phyloP scores from a whole-genome alignment of 2,888 invertebrate genomes.

The Mycalesis mineus region DNA sequence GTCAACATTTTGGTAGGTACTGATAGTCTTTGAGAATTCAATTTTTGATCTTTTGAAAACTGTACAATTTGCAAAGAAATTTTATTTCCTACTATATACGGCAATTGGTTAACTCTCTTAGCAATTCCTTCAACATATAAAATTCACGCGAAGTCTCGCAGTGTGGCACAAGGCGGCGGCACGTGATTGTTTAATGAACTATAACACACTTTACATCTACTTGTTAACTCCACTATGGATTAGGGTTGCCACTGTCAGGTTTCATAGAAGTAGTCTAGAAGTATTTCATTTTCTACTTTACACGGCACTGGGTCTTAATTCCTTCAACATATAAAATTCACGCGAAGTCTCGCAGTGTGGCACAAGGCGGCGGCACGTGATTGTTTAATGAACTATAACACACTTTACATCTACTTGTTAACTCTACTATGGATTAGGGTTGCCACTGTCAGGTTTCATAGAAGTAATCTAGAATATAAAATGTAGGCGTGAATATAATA shows the following conservation, averaged over 20 bases:
- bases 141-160: slow-evolving; percentile 4
- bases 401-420: slow-evolving; percentile 4
- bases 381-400: slow-evolving; percentile 18
- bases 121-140: slow-evolving; percentile 9
- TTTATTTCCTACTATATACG: too few species aligned
- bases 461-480: not conserved
- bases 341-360: not conserved
- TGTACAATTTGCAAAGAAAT: too few species aligned
- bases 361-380: slow-evolving; percentile 3
- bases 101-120: not conserved
- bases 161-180: not conserved
- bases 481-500: too few species aligned
- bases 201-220: slow-evolving; percentile 5
- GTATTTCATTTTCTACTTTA: too few species aligned
- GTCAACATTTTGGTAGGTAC: too few species aligned
- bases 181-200: slow-evolving; percentile 20
- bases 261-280: not conserved
- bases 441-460: not conserved
- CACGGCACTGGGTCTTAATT: not conserved
- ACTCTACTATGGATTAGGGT: not conserved
- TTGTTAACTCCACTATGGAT: not conserved
- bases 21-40: too few species aligned
- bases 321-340: slow-evolving; percentile 15
- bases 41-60: too few species aligned
- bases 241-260: not conserved